Evolutionary conservation across 2,888 invertebrate genomes (phyloP).

Genomic region (Uropetala carovei): DNA sequence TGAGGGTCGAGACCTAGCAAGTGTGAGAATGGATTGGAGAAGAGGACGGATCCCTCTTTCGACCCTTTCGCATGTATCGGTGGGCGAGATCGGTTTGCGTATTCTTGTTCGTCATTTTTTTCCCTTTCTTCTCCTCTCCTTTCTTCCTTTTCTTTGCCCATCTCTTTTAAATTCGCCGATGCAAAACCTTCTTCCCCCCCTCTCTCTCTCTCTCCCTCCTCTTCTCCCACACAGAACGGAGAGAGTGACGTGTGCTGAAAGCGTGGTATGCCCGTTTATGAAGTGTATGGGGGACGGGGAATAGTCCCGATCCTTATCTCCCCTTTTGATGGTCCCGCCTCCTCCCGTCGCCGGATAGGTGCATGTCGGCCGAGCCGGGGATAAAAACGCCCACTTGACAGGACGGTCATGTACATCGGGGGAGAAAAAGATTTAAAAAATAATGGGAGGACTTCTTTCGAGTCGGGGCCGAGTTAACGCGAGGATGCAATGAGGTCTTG

Average conservation of each 20-base stretch:
- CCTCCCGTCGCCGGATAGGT: background rate
- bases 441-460: background rate
- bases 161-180: background rate
- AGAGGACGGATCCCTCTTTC: background rate
- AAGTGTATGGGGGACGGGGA: background rate
- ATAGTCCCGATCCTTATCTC: background rate
- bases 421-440: background rate
- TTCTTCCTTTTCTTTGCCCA: background rate
- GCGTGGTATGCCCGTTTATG: background rate
- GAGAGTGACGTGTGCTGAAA: conserved; percentile 1
- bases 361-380: background rate
- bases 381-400: background rate
- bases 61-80: background rate
- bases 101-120: background rate
- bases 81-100: background rate
- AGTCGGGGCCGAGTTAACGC: background rate
- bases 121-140: background rate
- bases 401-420: background rate
- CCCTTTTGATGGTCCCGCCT: background rate
- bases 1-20: background rate
- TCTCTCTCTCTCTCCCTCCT: background rate
- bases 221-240: background rate
- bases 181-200: background rate
- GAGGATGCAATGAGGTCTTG: background rate
- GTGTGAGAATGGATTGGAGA: too few relatives aligned